Percentiles rank a stretch among this genome's conserved stretches.
These are phyloP conservation scores for Hermaeophaga mercurialis DNA, from an alignment of 2,888 invertebrate genomes.

Conservation along the genomic window DNA sequence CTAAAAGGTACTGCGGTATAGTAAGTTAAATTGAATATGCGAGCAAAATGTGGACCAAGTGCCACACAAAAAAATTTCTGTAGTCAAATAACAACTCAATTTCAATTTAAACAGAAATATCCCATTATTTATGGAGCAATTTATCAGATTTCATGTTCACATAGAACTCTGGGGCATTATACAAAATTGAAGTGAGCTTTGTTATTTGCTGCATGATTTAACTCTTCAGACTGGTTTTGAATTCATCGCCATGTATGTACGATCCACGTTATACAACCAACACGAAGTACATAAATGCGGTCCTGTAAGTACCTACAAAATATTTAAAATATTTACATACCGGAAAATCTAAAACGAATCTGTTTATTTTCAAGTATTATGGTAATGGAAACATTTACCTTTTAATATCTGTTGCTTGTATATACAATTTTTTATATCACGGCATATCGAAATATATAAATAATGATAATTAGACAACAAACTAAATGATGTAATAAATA, in stretches of 20 bases:
- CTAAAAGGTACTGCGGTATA: no score
- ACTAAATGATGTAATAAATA: no score
- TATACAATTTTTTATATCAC: no score
- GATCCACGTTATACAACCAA: background rate
- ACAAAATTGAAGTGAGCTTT: slow-evolving; percentile 25
- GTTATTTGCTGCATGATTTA: slow-evolving; percentile 30
- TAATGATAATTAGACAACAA: no score
- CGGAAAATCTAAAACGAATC: no score
- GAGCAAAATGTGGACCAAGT: background rate
- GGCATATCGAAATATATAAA: no score
- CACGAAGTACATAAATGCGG: background rate
- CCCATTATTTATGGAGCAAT: slow-evolving; percentile 24
- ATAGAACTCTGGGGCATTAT: slow-evolving; percentile 18
- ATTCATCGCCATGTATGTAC: slow-evolving; percentile 6
- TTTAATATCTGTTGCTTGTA: no score
- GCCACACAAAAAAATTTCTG: background rate
- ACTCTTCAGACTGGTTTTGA: slow-evolving; percentile 10
- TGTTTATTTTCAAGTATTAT: no score
- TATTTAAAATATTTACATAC: no score
- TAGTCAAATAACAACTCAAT: slow-evolving; percentile 20
- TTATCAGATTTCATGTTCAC: slow-evolving; percentile 27
- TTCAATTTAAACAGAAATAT: slow-evolving; percentile 21
- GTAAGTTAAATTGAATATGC: no score
- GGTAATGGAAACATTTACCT: no score
- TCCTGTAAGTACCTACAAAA: no score